Conservation (phyloP, 2,888 invertebrate genomes). For the Anagyrus pseudococci region DNA sequence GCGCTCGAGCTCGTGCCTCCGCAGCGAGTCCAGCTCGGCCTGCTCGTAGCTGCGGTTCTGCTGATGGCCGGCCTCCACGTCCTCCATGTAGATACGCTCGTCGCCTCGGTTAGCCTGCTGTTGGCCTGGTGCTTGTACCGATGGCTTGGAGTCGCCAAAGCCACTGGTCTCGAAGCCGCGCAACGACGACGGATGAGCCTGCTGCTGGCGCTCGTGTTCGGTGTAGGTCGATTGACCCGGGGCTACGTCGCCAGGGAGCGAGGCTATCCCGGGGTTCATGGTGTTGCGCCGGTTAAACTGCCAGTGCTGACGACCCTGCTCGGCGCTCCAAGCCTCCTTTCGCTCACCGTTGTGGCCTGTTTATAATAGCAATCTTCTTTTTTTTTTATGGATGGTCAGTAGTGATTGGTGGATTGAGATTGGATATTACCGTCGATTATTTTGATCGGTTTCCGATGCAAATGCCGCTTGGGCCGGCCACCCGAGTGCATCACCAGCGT, state of each 20-base stretch:
- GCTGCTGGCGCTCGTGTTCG: background rate
- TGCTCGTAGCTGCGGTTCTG: conserved; percentile 65
- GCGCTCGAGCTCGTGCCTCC: conserved; percentile 78
- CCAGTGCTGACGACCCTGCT: conserved; percentile 72
- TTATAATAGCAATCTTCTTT: too few species aligned
- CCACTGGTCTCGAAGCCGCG: background rate
- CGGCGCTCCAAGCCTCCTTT: conserved; percentile 88
- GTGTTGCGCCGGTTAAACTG: conserved; percentile 74
- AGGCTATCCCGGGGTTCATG: conserved; percentile 51
- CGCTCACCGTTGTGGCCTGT: conserved; percentile 42
- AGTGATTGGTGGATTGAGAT: too few species aligned
- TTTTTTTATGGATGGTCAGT: too few species aligned
- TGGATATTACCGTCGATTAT: conserved; percentile 42
- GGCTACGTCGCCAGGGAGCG: conserved; percentile 56
- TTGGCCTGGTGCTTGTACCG: too few species aligned
- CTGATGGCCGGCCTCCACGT: conserved; percentile 68
- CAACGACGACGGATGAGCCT: conserved; percentile 32
- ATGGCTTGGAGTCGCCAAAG: too few species aligned
- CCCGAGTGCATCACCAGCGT: conserved; percentile 51
- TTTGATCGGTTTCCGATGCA: conserved; percentile 50
- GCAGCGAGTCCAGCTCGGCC: conserved; percentile 75
- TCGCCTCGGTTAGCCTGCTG: conserved; percentile 34
- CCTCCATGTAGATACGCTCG: conserved; percentile 56
- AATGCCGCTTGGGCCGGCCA: conserved; percentile 52
- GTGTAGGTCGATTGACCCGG: conserved; percentile 30